Percentiles rank a stretch among this genome's conserved stretches.
Conservation (phyloP, 2,797 vertebrate genomes). For the Coracias cyanogaster region DNA sequence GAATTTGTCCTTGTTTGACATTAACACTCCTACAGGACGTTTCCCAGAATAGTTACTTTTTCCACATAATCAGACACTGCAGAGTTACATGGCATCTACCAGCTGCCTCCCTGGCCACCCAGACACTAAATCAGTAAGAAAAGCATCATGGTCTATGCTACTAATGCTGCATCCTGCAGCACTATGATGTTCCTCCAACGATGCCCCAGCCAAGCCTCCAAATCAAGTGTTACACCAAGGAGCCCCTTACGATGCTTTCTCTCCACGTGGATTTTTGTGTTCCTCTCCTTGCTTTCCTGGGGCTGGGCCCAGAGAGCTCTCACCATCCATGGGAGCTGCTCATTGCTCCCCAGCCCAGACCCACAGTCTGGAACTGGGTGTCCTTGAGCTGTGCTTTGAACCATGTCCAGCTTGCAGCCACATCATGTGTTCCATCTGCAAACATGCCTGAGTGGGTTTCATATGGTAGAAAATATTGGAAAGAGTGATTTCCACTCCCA, state of each 20-base stretch:
- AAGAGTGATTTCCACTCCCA: not conserved
- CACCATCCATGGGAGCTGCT: not conserved
- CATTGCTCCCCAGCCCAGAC: not conserved
- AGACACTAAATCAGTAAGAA: not conserved
- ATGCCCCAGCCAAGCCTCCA: not conserved
- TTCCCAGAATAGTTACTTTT: not conserved
- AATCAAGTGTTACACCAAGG: not conserved
- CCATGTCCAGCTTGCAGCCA: not conserved
- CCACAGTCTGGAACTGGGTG: not conserved
- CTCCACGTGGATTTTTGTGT: not conserved
- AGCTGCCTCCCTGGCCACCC: not conserved
- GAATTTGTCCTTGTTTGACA: not conserved
- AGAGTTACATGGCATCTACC: not conserved
- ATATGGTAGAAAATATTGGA: not conserved
- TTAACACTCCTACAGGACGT: not conserved
- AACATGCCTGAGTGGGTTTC: not conserved
- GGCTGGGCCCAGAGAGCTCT: not conserved
- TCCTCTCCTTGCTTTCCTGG: not conserved
- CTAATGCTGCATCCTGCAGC: not conserved
- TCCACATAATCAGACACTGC: not conserved
- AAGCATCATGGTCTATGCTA: not conserved
- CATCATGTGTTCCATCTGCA: accelerated
- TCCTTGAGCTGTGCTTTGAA: not conserved
- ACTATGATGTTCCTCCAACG: not conserved
- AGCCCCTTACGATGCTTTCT: accelerated